Base-by-base conservation (phyloP, 2,113 vertebrate species). In the Cromileptes altivelis region DNA sequence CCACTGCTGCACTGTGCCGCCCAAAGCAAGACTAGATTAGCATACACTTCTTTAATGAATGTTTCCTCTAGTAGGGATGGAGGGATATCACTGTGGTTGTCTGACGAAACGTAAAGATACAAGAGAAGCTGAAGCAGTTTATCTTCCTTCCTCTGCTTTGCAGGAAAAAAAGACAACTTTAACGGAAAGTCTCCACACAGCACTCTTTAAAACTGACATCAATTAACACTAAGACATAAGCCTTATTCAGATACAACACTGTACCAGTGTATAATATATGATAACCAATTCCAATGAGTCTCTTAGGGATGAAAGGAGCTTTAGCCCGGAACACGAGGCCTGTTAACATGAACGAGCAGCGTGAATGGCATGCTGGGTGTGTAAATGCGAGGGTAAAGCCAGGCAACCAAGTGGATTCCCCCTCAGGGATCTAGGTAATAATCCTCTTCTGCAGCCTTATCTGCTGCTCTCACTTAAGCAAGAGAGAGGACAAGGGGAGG, bases 401-500 rank as follows among this genome's bases (percentile, higher is more conserved):
- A 55, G 69, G 86, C 75, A 76, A 72, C 10, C 74, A 25, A 75
- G 70, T 80, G 78, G 69, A 88, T 89, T 89, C 62, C 75, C 63
- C 76, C 73, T 80, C 25, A 62, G 86, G 88, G 80, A 91, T 86
- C 18, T 81, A 82, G 80, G 82, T 87, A 87, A 90, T 92, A 89
- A 92, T 91, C 74, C 79, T 88, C 82, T 86, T 86, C 79, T 71
- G 25, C 70, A 65, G 75, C 62, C 81, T 88, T 89, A 91, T 92
- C 90, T 90, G 70, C 42, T 61, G 45, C 60, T 79, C 64, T 85
- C 82, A 87, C 69, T 78, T 81, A 82, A 80, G 58, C 53, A 68
- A 61, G 13, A 27, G 52, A 58, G 64, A 76, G 81, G 84, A 49
- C 0, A 27, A 82, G 73, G 33, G 30, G 47, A 75, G 52, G 64